Evolutionary conservation across 2,113 vertebrate species (phyloP).

Genomic region (Tetraodon nigroviridis): DNA sequence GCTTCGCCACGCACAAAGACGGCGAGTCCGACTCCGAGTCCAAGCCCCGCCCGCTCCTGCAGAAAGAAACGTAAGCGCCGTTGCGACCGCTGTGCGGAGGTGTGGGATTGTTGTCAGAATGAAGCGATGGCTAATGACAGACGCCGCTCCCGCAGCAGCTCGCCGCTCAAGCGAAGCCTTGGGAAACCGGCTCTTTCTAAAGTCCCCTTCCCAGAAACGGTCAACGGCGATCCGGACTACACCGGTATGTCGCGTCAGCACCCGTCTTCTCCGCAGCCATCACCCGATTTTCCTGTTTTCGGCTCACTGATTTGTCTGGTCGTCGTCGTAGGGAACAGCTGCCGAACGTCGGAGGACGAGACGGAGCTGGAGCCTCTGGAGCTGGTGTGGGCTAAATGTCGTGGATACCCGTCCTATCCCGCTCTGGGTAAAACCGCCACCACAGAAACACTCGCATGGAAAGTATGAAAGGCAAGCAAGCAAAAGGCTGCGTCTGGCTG

Average conservation of each 20-base stretch:
- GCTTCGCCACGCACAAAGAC: constrained; percentile 80
- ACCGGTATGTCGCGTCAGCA: constrained; percentile 49
- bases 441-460: no score
- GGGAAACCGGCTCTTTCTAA: constrained; percentile 95
- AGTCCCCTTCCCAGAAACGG: constrained; percentile 83
- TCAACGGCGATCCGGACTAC: constrained; percentile 88
- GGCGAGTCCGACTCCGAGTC: constrained; percentile 81
- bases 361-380: constrained; percentile 88
- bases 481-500: not conserved
- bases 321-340: constrained; percentile 71
- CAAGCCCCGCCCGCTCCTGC: constrained; percentile 76
- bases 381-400: constrained; percentile 97
- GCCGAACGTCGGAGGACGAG: constrained; percentile 80
- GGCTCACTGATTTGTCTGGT: not conserved
- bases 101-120: not conserved
- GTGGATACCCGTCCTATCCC: constrained; percentile 97
- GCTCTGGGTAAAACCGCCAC: constrained; percentile 80
- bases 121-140: not conserved
- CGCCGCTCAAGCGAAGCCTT: constrained; percentile 85
- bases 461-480: no score
- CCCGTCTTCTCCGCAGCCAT: no score
- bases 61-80: constrained; percentile 80
- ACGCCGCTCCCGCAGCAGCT: constrained; percentile 63
- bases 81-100: not conserved
- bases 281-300: not conserved